These are phyloP conservation scores for Limulus polyphemus DNA, from an alignment of 2,888 invertebrate species.

Conservation along the genomic window DNA sequence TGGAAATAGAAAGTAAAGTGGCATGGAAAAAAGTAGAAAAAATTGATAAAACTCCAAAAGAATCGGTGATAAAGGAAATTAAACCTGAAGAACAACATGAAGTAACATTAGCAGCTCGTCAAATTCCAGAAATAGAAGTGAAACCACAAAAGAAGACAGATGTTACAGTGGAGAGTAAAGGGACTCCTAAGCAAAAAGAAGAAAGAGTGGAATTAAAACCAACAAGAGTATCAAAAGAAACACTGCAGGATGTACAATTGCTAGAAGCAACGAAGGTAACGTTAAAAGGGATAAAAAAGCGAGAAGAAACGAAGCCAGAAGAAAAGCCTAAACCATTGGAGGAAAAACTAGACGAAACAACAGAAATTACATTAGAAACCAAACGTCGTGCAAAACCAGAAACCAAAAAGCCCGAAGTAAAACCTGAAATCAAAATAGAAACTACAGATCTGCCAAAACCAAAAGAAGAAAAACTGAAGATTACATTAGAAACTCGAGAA, in stretches of 20 bases:
- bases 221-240: neutral
- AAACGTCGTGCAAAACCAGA: conserved; percentile 2
- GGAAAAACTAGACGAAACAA: conserved; percentile 1
- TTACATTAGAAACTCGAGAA: neutral
- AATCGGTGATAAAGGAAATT: neutral
- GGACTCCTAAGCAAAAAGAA: neutral
- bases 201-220: neutral
- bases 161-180: conserved; percentile 3
- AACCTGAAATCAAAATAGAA: conserved; percentile 14
- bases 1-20: conserved; percentile 9
- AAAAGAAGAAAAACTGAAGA: conserved; percentile 6
- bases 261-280: neutral
- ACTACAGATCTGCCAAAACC: conserved; percentile 14
- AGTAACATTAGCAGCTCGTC: neutral
- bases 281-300: neutral
- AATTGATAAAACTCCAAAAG: neutral
- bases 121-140: neutral
- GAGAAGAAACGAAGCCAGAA: conserved; percentile 6
- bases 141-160: conserved; percentile 1
- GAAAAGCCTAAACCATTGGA: conserved; percentile 9
- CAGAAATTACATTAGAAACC: conserved; percentile 6
- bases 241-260: neutral
- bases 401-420: conserved; percentile 6
- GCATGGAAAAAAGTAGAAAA: conserved; percentile 6
- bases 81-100: conserved; percentile 5